These are phyloP conservation scores for Hypothenemus hampei DNA, from an alignment of 1,140 invertebrate genomes.

Conservation along the genomic window DNA sequence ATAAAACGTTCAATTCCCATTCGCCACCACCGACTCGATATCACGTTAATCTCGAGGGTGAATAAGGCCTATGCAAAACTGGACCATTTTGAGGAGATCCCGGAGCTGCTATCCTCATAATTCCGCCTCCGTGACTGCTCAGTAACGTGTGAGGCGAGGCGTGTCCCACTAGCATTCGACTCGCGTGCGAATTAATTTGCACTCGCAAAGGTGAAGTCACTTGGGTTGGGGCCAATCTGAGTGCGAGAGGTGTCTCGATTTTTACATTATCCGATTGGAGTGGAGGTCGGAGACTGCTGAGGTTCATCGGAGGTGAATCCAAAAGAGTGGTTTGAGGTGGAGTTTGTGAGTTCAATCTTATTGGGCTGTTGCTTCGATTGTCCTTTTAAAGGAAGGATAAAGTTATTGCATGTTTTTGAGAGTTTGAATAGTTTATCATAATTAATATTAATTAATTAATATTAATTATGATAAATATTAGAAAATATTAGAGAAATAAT, in stretches of 20 bases:
- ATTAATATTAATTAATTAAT: too few species aligned
- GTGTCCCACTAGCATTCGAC: constrained; percentile 35
- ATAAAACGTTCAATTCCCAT: too few species aligned
- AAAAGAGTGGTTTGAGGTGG: constrained; percentile 45
- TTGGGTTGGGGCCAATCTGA: constrained; percentile 35
- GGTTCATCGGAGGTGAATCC: constrained; percentile 45
- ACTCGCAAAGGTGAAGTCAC: constrained; percentile 46
- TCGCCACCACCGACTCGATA: too few species aligned
- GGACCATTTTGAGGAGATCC: constrained; percentile 37
- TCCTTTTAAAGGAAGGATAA: constrained; percentile 15
- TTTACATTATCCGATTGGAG: constrained; percentile 14
- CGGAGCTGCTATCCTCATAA: constrained; percentile 41
- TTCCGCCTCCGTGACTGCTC: constrained; percentile 32
- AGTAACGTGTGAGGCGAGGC: constrained; percentile 37
- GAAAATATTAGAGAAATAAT: too few species aligned
- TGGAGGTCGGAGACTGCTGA: constrained; percentile 34
- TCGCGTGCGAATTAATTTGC: constrained; percentile 47
- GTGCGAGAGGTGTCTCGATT: constrained; percentile 41
- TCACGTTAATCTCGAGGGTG: constrained; percentile 51
- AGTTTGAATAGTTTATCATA: too few species aligned
- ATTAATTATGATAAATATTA: too few species aligned
- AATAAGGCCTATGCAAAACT: constrained; percentile 51
- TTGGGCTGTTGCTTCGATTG: constrained; percentile 29
- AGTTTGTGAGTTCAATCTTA: constrained; percentile 41
- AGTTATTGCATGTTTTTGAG: too few species aligned